These are phyloP conservation scores for Zaprionus gabonicus DNA, from an alignment of 1,140 invertebrate species.

Conservation along the genomic window DNA sequence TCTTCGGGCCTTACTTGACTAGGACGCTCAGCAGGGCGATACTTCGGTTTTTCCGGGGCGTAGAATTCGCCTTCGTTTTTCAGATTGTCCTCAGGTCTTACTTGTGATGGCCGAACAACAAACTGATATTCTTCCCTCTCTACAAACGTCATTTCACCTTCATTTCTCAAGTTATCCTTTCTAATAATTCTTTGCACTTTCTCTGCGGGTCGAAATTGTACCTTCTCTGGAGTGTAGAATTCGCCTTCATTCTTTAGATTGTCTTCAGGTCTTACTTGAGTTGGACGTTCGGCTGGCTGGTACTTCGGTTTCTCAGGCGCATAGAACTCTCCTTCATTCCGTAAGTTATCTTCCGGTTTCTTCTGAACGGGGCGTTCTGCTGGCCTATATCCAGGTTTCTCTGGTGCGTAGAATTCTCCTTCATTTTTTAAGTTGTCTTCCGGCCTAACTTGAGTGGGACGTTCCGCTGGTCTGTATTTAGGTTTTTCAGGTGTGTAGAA, in stretches of 20 bases:
- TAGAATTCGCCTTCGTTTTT: too few species aligned
- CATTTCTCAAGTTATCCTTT: constrained; percentile 85
- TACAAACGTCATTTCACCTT: constrained; percentile 86
- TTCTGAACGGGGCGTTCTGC: constrained; percentile 83
- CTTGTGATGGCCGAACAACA: constrained; percentile 37
- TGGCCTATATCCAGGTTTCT: constrained; percentile 82
- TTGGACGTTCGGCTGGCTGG: constrained; percentile 84
- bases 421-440: constrained; percentile 85
- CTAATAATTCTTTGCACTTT: constrained; percentile 60
- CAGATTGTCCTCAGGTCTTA: constrained; percentile 83
- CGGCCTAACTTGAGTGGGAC: constrained; percentile 84
- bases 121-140: constrained; percentile 29
- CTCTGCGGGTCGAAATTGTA: constrained; percentile 7
- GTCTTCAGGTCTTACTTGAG: constrained; percentile 85
- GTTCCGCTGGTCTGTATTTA: constrained; percentile 83
- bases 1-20: too few species aligned
- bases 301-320: constrained; percentile 83
- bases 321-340: constrained; percentile 88
- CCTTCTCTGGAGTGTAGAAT: constrained; percentile 57
- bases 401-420: constrained; percentile 70
- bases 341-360: constrained; percentile 85
- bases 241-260: constrained; percentile 86
- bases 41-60: too few species aligned
- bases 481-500: constrained; percentile 83
- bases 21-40: too few species aligned